Evolutionary conservation across 2,113 vertebrate genomes (phyloP), one percentile per base, ranked within the genome.

Genomic region (Callaeas wilsoni): DNA sequence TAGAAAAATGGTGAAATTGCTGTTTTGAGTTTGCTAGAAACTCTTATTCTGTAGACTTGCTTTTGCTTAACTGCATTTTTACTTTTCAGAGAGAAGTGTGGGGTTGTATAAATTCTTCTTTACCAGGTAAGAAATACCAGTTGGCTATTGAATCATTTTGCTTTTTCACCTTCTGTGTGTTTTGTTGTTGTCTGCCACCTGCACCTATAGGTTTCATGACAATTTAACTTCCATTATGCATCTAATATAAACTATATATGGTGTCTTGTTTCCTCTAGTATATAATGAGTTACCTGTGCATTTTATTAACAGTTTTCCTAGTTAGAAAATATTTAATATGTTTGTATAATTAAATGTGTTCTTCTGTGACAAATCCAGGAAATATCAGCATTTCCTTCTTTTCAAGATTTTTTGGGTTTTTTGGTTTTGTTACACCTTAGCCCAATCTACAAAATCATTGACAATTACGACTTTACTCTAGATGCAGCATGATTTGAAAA

Each of bases 21-120:
- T 52, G 7, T 0, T 78, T 70, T 78, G 27, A 70, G 7, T 80
- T 30, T 85, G 50, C 27, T 73, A 39, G 85, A 52, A 89, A 46
- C 37, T n/a, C 19, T 27, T 62, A 15, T 20, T 77, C 59, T 80
- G 4, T 59, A 47, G 32, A 37, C 5, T 67, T 70, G 73, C 20
- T 86, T 81, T 74, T 80, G 25, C 23, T 75, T 95, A 93, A 94
- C 90, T 96, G 53, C 15, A 30, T 95, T 96, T 83, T 90, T 96
- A 18, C 93, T 97, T 84, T 97, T 93, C 94, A 99, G 99, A 99
- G 98, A 97, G 99, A 99, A 89, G 98, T 99, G 84, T 99, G 99
- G 99, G 96, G 93, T 96, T 99, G 99, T 98, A 99, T 99, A 98
- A 99, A 99, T 98, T 99, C 99, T 42, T 99, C 99, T 85, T 98